Evolutionary conservation across 2,797 vertebrate species (phyloP), one percentile per base, ranked within the genome.

Genomic region (Poecilia wingei): DNA sequence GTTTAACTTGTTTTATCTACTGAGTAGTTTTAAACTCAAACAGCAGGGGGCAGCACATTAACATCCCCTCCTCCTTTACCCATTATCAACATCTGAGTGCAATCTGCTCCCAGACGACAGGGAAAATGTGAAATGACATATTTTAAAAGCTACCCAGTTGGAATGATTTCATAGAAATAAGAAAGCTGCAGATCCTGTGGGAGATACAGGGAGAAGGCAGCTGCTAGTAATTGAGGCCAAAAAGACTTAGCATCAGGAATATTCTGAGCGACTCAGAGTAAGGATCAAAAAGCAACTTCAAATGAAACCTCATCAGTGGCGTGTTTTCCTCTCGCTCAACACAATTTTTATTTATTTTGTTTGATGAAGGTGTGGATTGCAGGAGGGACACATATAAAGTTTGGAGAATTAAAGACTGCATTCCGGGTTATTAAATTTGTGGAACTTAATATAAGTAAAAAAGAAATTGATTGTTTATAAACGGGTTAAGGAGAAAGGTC

Each of bases 181-280:
- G 90, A 80, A 86, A 81, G 82, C 74, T 47, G 76, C 80, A 78
- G 86, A 87, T 92, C 91, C 88, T 66, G 6, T 9, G 82, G 89
- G 87, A 90, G 89, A 85, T 81, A 79, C 31, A 73, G 71, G 79
- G 84, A 88, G 90, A 79, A 72, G 82, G 76, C 91, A 90, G 90
- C 92, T 92, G 92, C 85, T 92, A 90, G 87, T 83, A 92, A 91
- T 92, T 91, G 84, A 90, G 86, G 84, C 86, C 74, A 84, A 88
- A 89, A 82, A 85, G 36, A 31, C 76, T 81, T 77, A 79, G 77
- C 28, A 74, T 74, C 79, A 81, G 53, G 86, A 94, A 92, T 89
- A 87, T 87, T 88, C 85, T 82, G 79, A 73, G 83, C 47, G 79
- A 82, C 80, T 84, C 74, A 57, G 78, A 80, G 87, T 77, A 39